These are phyloP conservation scores for Agrochola macilenta DNA, from an alignment of 2,888 invertebrate species.

Conservation along the genomic window DNA sequence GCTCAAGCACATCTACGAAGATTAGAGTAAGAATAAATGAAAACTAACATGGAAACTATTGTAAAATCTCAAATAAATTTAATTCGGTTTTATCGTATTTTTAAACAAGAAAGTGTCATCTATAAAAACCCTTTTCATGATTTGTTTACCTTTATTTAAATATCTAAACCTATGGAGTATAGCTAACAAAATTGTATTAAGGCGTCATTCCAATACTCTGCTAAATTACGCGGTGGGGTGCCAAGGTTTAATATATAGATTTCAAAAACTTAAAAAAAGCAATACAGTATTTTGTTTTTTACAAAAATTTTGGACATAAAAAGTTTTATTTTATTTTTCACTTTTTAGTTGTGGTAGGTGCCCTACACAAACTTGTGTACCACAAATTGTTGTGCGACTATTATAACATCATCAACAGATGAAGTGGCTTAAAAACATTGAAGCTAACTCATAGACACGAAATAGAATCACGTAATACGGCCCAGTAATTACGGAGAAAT, in stretches of 20 bases:
- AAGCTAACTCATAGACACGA: background rate
- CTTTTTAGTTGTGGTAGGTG: background rate
- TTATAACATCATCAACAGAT: background rate
- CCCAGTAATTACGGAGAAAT: background rate
- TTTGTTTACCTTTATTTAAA: no score
- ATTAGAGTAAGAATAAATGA: no score
- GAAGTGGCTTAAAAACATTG: background rate
- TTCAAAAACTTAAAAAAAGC: background rate
- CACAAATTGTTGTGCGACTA: background rate
- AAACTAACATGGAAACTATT: no score
- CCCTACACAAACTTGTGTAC: background rate
- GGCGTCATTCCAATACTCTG: background rate
- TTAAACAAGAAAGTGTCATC: no score
- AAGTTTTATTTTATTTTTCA: background rate
- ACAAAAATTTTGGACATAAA: background rate
- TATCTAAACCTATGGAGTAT: no score
- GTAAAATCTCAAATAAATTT: no score
- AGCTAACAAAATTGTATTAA: background rate
- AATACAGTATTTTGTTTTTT: background rate
- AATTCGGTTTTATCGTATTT: no score
- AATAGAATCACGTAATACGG: background rate
- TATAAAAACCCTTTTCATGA: no score
- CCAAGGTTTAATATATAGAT: background rate
- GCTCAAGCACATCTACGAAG: no score
- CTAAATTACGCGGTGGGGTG: constrained; percentile 13